Evolutionary conservation across 2,888 invertebrate species (phyloP), one percentile per base, ranked within the genome.

Genomic region (Eilema caniola): DNA sequence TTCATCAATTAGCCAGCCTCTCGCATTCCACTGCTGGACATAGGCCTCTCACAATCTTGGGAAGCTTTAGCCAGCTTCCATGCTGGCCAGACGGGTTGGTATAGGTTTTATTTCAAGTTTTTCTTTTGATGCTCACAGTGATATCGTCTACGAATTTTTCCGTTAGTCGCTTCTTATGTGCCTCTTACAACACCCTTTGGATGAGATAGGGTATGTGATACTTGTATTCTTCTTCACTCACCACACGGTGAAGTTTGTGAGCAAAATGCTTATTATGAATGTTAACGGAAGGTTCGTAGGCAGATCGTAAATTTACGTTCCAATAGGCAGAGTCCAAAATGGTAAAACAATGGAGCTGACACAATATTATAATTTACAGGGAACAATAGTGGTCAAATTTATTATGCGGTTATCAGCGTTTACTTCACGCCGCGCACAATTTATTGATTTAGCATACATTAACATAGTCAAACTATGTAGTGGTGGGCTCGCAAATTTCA

Each of bases 381-480:
- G 53, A 53, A 53, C 53, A 53, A 53, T 53, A 53, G 53, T 53
- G 53, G 53, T 53, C 53, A 53, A 47, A 47, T 47, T 37, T 47
- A 47, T 20, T 20, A 47, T 20, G 20, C 47, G 20, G 16, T 47
- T 20, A 47, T 47, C 47, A 47, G 47, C 7, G 47, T 47, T 47
- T 47, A 53, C 53, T 53, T 53, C 53, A 53, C n/a, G 53, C 7
- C 47, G 2, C 41, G 11, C 0, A 7, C 20, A 53, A 53, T 53
- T 53, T 53, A 53, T 53, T 53, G n/a, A 53, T n/a, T n/a, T 53
- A 53, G n/a, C 53, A 53, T 53, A 53, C 53, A 53, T 53, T 53
- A 53, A 10, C 53, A 53, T 53, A 53, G n/a, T 53, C 7, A 47
- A 41, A 16, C 16, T 16, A 16, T 16, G 41, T 41, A 1, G 31